A percentile compares a stretch with the other conserved stretches of the same genome.
phyloP scores from a whole-genome alignment of 2,797 vertebrate genomes.

The Coilia nasus region DNA sequence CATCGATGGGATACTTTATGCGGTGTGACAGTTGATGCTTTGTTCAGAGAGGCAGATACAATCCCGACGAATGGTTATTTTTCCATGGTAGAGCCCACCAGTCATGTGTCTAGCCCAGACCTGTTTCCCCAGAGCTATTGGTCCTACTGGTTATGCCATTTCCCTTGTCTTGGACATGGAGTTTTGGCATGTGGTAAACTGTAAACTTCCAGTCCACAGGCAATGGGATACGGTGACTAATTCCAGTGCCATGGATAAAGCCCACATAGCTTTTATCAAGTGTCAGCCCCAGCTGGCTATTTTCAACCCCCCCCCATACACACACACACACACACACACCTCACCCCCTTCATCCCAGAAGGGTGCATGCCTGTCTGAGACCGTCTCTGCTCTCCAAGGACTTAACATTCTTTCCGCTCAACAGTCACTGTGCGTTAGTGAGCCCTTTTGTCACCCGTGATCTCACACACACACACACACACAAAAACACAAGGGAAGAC shows the following conservation, averaged over 20 bases:
- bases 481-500: neutral
- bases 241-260: neutral
- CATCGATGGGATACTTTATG: neutral
- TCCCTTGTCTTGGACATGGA: neutral
- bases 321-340: neutral
- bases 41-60: neutral
- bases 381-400: slow-evolving; percentile 53
- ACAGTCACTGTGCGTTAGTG: slow-evolving; percentile 69
- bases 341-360: neutral
- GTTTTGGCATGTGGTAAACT: neutral
- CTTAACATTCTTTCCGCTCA: slow-evolving; percentile 78
- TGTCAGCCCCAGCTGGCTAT: slow-evolving; percentile 49
- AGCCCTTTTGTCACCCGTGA: slow-evolving; percentile 69
- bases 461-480: slow-evolving; percentile 31
- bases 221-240: neutral
- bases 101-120: neutral
- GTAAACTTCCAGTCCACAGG: neutral
- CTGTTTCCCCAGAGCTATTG: neutral
- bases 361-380: slow-evolving; percentile 35
- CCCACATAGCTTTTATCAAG: slow-evolving; percentile 34
- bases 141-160: neutral
- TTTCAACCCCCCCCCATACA: neutral
- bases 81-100: neutral
- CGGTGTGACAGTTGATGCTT: neutral
- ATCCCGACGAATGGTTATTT: neutral